phyloP scores from a whole-genome alignment of 2,888 invertebrate species.

The Euphydryas editha region DNA sequence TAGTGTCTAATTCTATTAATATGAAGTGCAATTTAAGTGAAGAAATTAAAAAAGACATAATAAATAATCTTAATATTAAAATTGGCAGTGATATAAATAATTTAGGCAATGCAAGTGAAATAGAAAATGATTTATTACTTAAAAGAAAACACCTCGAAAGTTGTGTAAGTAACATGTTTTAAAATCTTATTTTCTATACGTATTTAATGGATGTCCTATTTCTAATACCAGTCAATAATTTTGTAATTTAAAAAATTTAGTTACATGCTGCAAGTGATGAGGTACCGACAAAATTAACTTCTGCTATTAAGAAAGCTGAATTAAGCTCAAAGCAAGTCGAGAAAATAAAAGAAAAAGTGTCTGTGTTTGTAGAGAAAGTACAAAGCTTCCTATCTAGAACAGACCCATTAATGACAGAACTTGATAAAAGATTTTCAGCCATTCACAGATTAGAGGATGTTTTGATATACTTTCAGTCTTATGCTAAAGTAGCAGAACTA shows the following conservation, averaged over 20 bases:
- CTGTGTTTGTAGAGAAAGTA: slow-evolving; percentile 66
- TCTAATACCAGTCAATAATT: neutral
- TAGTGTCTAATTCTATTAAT: slow-evolving; percentile 20
- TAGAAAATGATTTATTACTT: slow-evolving; percentile 60
- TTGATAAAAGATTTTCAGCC: slow-evolving; percentile 73
- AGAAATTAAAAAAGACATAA: slow-evolving; percentile 74
- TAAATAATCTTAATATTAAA: slow-evolving; percentile 69
- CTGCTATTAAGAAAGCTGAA: slow-evolving; percentile 86
- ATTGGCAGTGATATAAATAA: slow-evolving; percentile 72
- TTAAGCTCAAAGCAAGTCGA: slow-evolving; percentile 78
- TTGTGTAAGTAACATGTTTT: slow-evolving; percentile 70
- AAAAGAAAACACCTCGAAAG: slow-evolving; percentile 60
- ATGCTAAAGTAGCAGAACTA: slow-evolving; percentile 88
- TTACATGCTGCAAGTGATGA: slow-evolving; percentile 85
- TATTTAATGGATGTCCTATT: neutral
- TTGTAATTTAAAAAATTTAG: slow-evolving; percentile 62
- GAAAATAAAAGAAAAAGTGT: slow-evolving; percentile 75
- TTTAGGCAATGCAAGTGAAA: slow-evolving; percentile 54
- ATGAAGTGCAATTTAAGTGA: slow-evolving; percentile 53
- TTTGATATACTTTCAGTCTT: slow-evolving; percentile 86
- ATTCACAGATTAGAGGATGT: slow-evolving; percentile 82
- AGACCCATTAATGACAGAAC: slow-evolving; percentile 70
- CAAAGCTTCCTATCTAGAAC: slow-evolving; percentile 67
- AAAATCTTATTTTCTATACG: neutral
- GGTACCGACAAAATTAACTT: slow-evolving; percentile 85